These are phyloP conservation scores for Amphibalanus amphitrite DNA, from an alignment of 1,140 invertebrate genomes.

Conservation along the genomic window DNA sequence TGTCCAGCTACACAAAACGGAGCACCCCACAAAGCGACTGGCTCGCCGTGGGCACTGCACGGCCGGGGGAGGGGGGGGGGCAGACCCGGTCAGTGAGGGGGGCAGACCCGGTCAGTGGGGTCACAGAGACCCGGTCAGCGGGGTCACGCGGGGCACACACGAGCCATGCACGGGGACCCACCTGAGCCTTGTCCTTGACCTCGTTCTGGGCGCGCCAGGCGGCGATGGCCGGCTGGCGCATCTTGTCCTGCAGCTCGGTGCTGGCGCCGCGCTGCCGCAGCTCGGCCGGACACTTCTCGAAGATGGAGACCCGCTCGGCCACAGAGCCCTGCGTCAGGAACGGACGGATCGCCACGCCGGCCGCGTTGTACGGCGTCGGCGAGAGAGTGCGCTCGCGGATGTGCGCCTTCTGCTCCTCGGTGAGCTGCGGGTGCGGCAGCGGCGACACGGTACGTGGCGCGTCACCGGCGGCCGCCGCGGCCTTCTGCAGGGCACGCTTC, in stretches of 20 bases:
- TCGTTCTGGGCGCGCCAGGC: constrained; percentile 41
- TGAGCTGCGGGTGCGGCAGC: constrained; percentile 47
- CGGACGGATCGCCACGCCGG: constrained; percentile 42
- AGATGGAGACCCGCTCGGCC: constrained; percentile 74
- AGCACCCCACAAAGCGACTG: neutral
- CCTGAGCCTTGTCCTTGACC: constrained; percentile 50
- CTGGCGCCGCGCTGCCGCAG: constrained; percentile 13
- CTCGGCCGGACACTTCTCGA: constrained; percentile 75
- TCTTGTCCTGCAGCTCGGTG: constrained; percentile 12
- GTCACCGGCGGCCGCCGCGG: constrained; percentile 16
- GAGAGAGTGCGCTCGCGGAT: constrained; percentile 28
- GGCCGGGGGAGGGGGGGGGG: too few species aligned
- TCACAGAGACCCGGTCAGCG: too few species aligned
- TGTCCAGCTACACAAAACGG: neutral
- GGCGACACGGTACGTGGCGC: constrained; percentile 20
- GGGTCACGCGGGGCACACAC: too few species aligned
- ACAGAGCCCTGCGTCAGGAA: constrained; percentile 77
- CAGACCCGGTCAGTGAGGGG: too few species aligned
- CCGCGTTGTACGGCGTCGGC: constrained; percentile 17
- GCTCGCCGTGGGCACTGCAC: neutral
- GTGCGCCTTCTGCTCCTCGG: constrained; percentile 43
- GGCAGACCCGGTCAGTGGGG: too few species aligned
- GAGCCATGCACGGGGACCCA: constrained; percentile 24
- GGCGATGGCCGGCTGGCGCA: constrained; percentile 26
- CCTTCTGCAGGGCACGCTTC: constrained; percentile 20